Conservation (phyloP, 2,797 vertebrate genomes). For the Takifugu rubripes region DNA sequence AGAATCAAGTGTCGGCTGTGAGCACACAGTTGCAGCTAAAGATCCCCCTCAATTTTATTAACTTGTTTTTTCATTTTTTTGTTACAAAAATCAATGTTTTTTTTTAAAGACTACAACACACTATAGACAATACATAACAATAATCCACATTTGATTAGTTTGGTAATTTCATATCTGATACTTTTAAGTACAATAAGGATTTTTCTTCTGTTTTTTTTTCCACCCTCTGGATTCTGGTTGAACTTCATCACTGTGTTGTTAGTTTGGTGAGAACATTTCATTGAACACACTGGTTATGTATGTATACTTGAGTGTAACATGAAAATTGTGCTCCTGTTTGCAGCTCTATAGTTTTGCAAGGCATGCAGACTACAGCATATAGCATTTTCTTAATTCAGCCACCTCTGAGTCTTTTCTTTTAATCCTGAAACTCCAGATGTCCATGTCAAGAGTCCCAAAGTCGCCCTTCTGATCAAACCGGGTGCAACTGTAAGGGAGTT, state of each 20-base stretch:
- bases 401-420: slow-evolving; percentile 16
- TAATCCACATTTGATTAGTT: slow-evolving; percentile 74
- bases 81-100: slow-evolving; percentile 66
- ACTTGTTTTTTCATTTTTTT: slow-evolving; percentile 65
- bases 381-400: slow-evolving; percentile 36
- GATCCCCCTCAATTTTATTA: slow-evolving; percentile 33
- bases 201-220: slow-evolving; percentile 35
- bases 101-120: slow-evolving; percentile 68
- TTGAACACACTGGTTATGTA: slow-evolving; percentile 64
- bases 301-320: slow-evolving; percentile 64
- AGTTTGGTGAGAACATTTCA: slow-evolving; percentile 48
- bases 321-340: slow-evolving; percentile 76
- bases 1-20: too few species aligned
- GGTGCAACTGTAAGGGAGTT: slow-evolving; percentile 32
- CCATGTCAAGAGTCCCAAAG: slow-evolving; percentile 15
- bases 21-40: too few species aligned
- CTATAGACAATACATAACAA: slow-evolving; percentile 77
- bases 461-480: slow-evolving; percentile 17
- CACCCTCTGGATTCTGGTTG: slow-evolving; percentile 15
- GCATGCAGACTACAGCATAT: slow-evolving; percentile 76
- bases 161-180: slow-evolving; percentile 83
- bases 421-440: slow-evolving; percentile 24
- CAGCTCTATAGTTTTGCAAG: slow-evolving; percentile 74
- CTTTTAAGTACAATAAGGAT: slow-evolving; percentile 77
- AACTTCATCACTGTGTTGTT: slow-evolving; percentile 34